Evolutionary conservation across 64 coral and sea anemone species (phyloP).

Genomic region (Dendrophyllia cribrosa): DNA sequence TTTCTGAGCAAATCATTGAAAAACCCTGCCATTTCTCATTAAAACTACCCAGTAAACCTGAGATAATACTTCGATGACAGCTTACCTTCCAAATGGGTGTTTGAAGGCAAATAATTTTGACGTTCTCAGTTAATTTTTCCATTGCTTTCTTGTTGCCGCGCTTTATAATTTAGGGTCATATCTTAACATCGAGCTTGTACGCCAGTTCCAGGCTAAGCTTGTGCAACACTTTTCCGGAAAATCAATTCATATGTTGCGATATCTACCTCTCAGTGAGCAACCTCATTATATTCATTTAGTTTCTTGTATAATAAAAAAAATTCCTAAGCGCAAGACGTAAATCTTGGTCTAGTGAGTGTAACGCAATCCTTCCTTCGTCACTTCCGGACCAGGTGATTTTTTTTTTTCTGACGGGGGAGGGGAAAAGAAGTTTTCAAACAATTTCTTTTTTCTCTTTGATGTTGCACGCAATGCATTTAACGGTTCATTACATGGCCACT

Average conservation of each 20-base stretch:
- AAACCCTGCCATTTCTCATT: slow-evolving; percentile 42
- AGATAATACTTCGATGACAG: slow-evolving; percentile 45
- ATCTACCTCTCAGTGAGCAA: too few species aligned
- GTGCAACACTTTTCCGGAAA: slow-evolving; percentile 10
- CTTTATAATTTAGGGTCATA: slow-evolving; percentile 44
- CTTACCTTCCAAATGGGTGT: slow-evolving; percentile 46
- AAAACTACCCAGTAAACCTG: slow-evolving; percentile 50
- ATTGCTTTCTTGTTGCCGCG: slow-evolving; percentile 33
- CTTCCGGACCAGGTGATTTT: background rate
- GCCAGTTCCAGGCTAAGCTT: slow-evolving; percentile 20
- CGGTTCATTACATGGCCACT: too few species aligned
- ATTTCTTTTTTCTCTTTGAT: too few species aligned
- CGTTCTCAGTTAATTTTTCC: slow-evolving; percentile 12
- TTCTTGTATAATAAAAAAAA: too few species aligned
- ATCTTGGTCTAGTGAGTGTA: too few species aligned
- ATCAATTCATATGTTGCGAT: background rate
- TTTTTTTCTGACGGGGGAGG: too few species aligned
- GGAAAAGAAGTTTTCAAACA: too few species aligned
- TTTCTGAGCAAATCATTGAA: slow-evolving; percentile 45
- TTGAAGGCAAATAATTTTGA: slow-evolving; percentile 49
- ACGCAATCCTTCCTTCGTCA: too few species aligned
- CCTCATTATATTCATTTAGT: too few species aligned
- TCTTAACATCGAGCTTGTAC: slow-evolving; percentile 40
- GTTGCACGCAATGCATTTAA: too few species aligned
- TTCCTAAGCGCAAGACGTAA: too few species aligned